Conservation (phyloP, 2,113 vertebrate genomes). For the Pseudopipra pipra region DNA sequence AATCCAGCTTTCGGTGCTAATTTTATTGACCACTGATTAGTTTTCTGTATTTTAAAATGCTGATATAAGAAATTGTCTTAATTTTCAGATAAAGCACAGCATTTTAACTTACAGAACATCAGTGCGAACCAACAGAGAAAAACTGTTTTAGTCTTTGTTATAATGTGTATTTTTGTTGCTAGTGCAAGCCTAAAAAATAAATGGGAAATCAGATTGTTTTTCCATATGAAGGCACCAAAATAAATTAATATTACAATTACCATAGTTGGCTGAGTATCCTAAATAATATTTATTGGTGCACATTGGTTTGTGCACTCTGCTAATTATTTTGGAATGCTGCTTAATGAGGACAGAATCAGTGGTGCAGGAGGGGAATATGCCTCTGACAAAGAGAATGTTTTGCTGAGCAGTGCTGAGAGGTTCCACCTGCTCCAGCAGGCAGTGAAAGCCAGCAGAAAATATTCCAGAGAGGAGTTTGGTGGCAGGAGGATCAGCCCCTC, state of each 20-base stretch:
- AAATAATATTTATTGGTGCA: too few relatives aligned
- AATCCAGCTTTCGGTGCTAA: not conserved
- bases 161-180: not conserved
- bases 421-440: not conserved
- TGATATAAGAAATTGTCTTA: not conserved
- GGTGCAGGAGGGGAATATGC: not conserved
- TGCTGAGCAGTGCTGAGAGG: not conserved
- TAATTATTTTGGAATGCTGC: not conserved
- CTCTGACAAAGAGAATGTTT: not conserved
- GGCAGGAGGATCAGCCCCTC: not conserved
- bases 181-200: not conserved
- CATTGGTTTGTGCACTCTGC: not conserved
- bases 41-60: not conserved
- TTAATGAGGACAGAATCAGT: not conserved
- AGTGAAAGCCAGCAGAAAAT: not conserved
- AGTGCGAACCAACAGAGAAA: not conserved
- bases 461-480: rapidly evolving
- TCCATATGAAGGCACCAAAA: not conserved
- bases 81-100: not conserved
- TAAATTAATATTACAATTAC: not conserved
- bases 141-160: not conserved
- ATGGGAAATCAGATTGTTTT: not conserved
- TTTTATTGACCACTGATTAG: not conserved
- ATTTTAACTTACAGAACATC: not conserved
- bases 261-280: not conserved